These are phyloP conservation scores for Glomeris maerens DNA, from an alignment of 1,140 invertebrate genomes.

Conservation along the genomic window DNA sequence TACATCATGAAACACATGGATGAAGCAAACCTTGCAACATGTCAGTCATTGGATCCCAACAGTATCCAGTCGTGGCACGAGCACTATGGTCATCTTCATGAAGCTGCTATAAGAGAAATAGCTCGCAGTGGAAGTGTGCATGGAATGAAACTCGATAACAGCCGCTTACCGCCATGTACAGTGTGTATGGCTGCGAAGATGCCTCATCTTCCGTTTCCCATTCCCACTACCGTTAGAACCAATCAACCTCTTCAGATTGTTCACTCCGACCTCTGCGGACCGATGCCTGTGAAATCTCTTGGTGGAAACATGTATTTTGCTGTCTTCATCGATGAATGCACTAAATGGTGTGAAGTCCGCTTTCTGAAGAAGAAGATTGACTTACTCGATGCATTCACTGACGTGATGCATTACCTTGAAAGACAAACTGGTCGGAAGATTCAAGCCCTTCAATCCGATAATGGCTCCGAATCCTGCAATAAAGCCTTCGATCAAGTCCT, in stretches of 20 bases:
- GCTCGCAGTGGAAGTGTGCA: not conserved
- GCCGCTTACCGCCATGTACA: not conserved
- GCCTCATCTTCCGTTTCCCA: not conserved
- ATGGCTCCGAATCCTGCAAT: slow-evolving; percentile 4
- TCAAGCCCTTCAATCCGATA: not conserved
- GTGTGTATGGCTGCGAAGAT: not conserved
- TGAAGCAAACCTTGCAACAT: not conserved
- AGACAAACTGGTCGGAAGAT: no score
- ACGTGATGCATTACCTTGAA: no score
- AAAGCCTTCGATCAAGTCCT: not conserved
- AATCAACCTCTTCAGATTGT: slow-evolving; percentile 20
- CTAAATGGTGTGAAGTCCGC: no score
- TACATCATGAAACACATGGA: not conserved
- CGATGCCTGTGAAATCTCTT: slow-evolving; percentile 22
- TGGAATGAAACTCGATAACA: not conserved
- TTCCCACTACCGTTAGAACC: not conserved
- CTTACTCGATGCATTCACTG: no score
- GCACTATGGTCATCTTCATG: not conserved
- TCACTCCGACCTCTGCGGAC: slow-evolving; percentile 27
- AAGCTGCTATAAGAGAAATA: not conserved
- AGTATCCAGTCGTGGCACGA: slow-evolving; percentile 7
- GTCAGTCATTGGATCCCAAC: not conserved
- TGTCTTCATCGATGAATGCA: slow-evolving; percentile 28
- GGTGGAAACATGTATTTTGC: slow-evolving; percentile 26
- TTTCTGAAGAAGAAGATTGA: no score